phyloP scores from a whole-genome alignment of 1,140 invertebrate genomes.

The Aphelenchoides avenae region DNA sequence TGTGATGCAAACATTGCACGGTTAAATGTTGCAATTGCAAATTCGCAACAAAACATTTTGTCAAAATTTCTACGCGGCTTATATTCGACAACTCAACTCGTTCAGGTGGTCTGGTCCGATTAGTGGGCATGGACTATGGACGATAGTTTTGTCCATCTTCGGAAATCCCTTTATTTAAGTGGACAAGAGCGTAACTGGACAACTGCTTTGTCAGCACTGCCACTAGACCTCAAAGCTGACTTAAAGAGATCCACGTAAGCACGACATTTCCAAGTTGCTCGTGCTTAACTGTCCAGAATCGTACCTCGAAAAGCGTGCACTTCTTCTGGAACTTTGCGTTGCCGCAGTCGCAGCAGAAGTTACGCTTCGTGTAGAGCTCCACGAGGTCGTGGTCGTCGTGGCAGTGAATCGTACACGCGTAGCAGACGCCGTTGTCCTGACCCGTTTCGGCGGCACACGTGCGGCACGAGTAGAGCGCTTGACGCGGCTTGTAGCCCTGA shows the following conservation, averaged over 20 bases:
- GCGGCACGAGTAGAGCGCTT: slow-evolving; percentile 87
- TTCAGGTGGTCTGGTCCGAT: too few species aligned
- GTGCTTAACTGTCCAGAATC: slow-evolving; percentile 40
- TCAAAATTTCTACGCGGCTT: slow-evolving; percentile 7
- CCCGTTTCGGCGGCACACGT: slow-evolving; percentile 72
- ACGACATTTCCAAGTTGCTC: too few species aligned
- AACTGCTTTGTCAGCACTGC: not conserved
- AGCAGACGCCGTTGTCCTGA: slow-evolving; percentile 72
- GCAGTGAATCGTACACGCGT: slow-evolving; percentile 88
- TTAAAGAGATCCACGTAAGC: too few species aligned
- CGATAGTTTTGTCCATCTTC: too few species aligned
- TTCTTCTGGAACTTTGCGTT: slow-evolving; percentile 75
- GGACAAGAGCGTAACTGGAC: not conserved
- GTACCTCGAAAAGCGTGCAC: slow-evolving; percentile 71
- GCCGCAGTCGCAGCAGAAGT: slow-evolving; percentile 94
- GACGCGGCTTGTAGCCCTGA: slow-evolving; percentile 84
- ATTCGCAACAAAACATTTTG: not conserved
- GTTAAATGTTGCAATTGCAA: not conserved
- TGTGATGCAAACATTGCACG: not conserved
- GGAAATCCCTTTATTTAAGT: not conserved
- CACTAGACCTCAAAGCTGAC: slow-evolving; percentile 4
- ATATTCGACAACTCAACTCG: too few species aligned
- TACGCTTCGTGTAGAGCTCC: slow-evolving; percentile 92
- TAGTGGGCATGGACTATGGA: too few species aligned
- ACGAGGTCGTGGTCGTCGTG: slow-evolving; percentile 92